A percentile compares a stretch with the other conserved stretches of the same genome.
Evolutionary conservation across 2,113 vertebrate species (phyloP).

Genomic region (Clupea harengus): DNA sequence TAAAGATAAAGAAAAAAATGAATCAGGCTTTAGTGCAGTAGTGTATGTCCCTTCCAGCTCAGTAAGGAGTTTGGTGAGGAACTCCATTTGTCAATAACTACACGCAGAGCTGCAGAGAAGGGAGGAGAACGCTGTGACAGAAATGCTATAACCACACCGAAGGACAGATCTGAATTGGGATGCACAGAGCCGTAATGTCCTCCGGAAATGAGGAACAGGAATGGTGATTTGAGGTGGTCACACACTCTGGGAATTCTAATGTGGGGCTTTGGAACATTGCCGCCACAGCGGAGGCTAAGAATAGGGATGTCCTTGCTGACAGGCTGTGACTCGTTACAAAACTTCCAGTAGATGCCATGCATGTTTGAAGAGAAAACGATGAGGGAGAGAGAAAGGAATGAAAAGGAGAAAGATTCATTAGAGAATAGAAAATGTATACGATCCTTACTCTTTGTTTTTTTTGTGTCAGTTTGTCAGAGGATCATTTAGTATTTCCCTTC

Average conservation of each 20-base stretch:
- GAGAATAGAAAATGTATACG: background rate
- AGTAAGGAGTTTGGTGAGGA: no score
- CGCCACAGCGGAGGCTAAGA: background rate
- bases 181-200: background rate
- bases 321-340: constrained; percentile 6
- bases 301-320: background rate
- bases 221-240: background rate
- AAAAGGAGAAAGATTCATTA: background rate
- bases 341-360: background rate
- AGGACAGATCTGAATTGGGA: background rate
- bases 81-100: no score
- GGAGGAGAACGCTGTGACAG: background rate
- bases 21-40: no score
- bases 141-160: background rate
- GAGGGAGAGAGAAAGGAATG: background rate
- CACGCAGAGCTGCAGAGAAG: background rate
- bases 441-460: background rate
- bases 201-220: constrained; percentile 3
- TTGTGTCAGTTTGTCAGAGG: background rate
- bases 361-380: background rate
- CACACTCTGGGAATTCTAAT: constrained; percentile 8
- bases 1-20: no score
- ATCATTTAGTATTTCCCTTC: no score
- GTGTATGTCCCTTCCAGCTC: no score
- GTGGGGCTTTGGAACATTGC: background rate